These are phyloP conservation scores for Hypselothyrea guttata DNA, from an alignment of 2,888 invertebrate genomes.

Conservation along the genomic window DNA sequence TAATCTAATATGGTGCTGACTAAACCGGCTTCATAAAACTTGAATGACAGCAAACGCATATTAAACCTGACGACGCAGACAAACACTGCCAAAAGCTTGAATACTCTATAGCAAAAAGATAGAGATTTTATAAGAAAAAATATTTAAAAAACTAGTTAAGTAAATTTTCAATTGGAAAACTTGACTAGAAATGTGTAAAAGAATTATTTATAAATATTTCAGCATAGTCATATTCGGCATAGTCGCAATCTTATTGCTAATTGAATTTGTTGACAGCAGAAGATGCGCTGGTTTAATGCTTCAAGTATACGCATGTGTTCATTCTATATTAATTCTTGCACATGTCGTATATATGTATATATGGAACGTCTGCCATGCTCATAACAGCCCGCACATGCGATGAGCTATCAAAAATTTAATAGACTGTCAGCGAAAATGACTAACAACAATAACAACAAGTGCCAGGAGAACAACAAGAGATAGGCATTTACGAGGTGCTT, in stretches of 20 bases:
- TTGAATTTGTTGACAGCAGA: conserved; percentile 52
- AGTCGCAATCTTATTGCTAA: conserved; percentile 32
- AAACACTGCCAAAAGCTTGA: background rate
- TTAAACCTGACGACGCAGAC: conserved; percentile 14
- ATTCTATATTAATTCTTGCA: background rate
- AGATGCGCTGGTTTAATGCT: conserved; percentile 12
- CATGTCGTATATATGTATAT: conserved; percentile 3
- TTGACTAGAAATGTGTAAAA: background rate
- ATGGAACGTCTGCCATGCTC: conserved; percentile 1
- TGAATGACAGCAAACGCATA: conserved; percentile 39
- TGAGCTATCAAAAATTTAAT: conserved; percentile 65
- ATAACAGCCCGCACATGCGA: conserved; percentile 33
- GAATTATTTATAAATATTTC: background rate
- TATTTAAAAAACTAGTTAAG: background rate
- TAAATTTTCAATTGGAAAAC: background rate
- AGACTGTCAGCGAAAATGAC: conserved; percentile 53
- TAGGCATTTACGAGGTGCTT: conserved; percentile 56
- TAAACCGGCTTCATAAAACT: conserved; percentile 45
- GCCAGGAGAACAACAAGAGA: conserved; percentile 13
- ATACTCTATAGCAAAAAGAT: conserved; percentile 10
- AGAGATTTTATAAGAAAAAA: background rate
- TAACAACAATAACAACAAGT: conserved; percentile 12
- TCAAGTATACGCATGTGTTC: background rate
- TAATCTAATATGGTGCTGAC: conserved; percentile 32
- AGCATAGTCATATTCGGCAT: background rate